A percentile compares a stretch with the other conserved stretches of the same genome.
These are phyloP conservation scores for Lumbricus terrestris DNA, from an alignment of 2,888 invertebrate species.

Conservation along the genomic window DNA sequence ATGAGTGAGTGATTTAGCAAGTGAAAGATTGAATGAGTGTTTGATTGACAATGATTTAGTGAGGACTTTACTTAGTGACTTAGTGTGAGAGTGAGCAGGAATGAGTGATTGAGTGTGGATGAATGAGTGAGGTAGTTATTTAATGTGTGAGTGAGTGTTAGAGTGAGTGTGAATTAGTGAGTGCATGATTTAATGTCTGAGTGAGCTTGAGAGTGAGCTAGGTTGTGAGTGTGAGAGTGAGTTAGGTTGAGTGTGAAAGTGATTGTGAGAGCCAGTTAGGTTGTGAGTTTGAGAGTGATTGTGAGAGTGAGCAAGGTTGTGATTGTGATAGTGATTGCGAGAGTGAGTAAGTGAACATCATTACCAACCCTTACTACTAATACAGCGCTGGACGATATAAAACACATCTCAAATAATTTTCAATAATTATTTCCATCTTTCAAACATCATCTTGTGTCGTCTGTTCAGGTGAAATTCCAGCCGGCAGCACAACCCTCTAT, in stretches of 20 bases:
- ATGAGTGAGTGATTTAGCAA: not conserved
- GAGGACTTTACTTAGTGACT: too few species aligned
- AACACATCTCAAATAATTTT: not conserved
- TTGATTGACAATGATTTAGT: too few species aligned
- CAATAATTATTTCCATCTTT: not conserved
- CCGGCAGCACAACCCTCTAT: slow-evolving; percentile 71
- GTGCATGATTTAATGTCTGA: too few species aligned
- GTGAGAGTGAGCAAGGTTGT: not conserved
- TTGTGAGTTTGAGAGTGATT: not conserved
- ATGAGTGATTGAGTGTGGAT: not conserved
- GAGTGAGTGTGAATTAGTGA: not conserved
- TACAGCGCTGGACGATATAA: too few species aligned
- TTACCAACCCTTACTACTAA: too few species aligned
- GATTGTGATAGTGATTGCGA: too few species aligned
- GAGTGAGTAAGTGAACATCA: too few species aligned
- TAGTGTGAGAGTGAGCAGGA: too few species aligned
- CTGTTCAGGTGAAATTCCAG: slow-evolving; percentile 71
- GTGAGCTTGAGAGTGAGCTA: not conserved
- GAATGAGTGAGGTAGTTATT: too few species aligned
- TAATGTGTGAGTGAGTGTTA: not conserved
- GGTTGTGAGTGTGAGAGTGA: not conserved
- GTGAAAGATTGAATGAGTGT: too few species aligned
- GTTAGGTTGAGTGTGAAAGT: not conserved
- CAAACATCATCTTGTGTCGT: not conserved
- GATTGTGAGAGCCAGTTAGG: not conserved